Conservation (phyloP, 2,797 vertebrate species). For the Acomys russatus region DNA sequence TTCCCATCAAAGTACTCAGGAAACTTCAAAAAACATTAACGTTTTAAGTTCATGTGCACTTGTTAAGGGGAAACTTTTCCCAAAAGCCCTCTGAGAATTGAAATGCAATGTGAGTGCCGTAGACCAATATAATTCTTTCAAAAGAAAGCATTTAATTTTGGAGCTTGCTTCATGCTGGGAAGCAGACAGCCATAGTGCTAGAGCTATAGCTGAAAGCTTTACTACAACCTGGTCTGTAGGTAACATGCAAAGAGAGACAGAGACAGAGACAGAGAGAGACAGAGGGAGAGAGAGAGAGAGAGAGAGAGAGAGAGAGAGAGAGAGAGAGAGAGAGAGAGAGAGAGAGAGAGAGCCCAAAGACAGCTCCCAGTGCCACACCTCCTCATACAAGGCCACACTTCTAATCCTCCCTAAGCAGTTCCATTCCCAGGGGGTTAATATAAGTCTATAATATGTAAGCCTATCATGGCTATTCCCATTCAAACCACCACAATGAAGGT, state of each 20-base stretch:
- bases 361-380: neutral
- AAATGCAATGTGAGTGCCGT: neutral
- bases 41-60: conserved; percentile 42
- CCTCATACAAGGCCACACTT: neutral
- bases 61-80: neutral
- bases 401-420: neutral
- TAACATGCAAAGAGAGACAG: too few relatives aligned
- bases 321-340: neutral
- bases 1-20: conserved; percentile 58
- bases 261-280: neutral
- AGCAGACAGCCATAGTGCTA: neutral
- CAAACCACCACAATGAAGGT: neutral
- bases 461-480: neutral
- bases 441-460: neutral
- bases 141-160: neutral
- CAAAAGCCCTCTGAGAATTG: neutral
- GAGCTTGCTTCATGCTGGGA: neutral
- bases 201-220: neutral
- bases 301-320: neutral
- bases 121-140: neutral
- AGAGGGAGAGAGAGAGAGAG: neutral
- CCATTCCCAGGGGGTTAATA: neutral
- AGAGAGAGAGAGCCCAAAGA: neutral
- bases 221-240: neutral
- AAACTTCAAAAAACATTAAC: conserved; percentile 68